Conservation (phyloP, 2,888 invertebrate species). For the Apomyelois bistriatella region DNA sequence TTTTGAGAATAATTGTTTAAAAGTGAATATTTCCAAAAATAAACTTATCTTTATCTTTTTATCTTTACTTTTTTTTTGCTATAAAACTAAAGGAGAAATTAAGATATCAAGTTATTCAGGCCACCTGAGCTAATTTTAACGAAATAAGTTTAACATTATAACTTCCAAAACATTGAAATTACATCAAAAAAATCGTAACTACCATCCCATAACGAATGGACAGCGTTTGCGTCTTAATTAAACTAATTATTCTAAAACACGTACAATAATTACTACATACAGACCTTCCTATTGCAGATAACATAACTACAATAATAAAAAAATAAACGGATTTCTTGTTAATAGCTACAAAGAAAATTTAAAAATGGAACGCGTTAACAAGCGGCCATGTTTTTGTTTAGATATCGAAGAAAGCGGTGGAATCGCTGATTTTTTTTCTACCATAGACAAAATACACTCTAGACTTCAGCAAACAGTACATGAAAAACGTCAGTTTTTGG, state of each 20-base stretch:
- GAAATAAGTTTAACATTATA: too few relatives aligned
- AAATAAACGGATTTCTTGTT: background rate
- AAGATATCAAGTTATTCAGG: too few relatives aligned
- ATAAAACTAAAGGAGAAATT: too few relatives aligned
- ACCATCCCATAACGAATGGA: slow-evolving; percentile 17
- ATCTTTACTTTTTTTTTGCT: too few relatives aligned
- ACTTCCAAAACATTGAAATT: background rate
- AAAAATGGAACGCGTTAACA: slow-evolving; percentile 3
- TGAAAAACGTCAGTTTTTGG: too few relatives aligned
- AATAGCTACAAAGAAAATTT: slow-evolving; percentile 3
- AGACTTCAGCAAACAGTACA: too few relatives aligned
- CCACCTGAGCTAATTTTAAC: too few relatives aligned
- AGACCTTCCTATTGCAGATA: slow-evolving; percentile 7
- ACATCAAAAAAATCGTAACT: slow-evolving; percentile 5
- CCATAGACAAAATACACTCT: background rate
- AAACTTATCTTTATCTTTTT: too few relatives aligned
- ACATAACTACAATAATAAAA: background rate
- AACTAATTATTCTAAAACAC: slow-evolving; percentile 28
- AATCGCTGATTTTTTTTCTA: slow-evolving; percentile 1
- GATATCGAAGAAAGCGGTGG: slow-evolving; percentile 6
- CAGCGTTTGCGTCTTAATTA: slow-evolving; percentile 36
- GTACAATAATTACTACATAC: slow-evolving; percentile 16
- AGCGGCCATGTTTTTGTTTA: slow-evolving; percentile 9
- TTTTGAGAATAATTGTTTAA: too few relatives aligned
- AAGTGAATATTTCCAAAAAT: too few relatives aligned